Base-by-base conservation (phyloP, 2,113 vertebrate genomes). In the Chaetodon trifascialis region DNA sequence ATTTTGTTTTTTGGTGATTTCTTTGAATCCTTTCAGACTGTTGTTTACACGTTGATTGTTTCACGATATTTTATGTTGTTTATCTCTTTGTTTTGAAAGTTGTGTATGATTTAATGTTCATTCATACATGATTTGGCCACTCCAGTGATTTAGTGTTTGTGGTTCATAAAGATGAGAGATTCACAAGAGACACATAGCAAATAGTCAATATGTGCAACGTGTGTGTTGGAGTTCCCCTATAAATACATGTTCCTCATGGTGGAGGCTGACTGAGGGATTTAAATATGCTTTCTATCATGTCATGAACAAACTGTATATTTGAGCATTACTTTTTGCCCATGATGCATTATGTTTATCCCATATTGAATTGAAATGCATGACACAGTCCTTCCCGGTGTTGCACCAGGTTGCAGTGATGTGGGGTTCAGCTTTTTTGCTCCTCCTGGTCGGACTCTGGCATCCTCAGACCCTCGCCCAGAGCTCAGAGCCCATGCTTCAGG, bases 401-500 rank as follows among this genome's bases (percentile, higher is more conserved):
- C 0, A 10, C 7, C 83, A 84, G 84, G 75, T 75, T 79, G 84
- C 76, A 91, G 55, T 71, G 79, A 96, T 97, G 97, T 78, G 85
- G 86, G 66, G 58, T 62, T 84, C 91, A 76, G 73, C 11, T 0
- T 38, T 95, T 51, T 89, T 95, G 88, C 91, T 96, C 73, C 89
- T 96, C 42, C 64, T 91, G n/a, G 79, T 93, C 15, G 88, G 93
- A 60, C 89, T 95, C 66, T 93, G 93, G 3, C 30, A 30, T 84
- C 89, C 90, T 11, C 64, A 76, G 80, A 0, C 95, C 92, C 76
- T 93, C 77, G 89, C 93, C 66, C 96, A 96, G 88, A 91, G 88
- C 56, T 76, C 92, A 0, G 94, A 96, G 73, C 95, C 97, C 68
- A 96, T 99, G 96, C 95, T 99, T 36, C 85, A 89, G 0, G 96